Conservation (phyloP, 1,140 invertebrate species). For the Zelostemma sp. region DNA sequence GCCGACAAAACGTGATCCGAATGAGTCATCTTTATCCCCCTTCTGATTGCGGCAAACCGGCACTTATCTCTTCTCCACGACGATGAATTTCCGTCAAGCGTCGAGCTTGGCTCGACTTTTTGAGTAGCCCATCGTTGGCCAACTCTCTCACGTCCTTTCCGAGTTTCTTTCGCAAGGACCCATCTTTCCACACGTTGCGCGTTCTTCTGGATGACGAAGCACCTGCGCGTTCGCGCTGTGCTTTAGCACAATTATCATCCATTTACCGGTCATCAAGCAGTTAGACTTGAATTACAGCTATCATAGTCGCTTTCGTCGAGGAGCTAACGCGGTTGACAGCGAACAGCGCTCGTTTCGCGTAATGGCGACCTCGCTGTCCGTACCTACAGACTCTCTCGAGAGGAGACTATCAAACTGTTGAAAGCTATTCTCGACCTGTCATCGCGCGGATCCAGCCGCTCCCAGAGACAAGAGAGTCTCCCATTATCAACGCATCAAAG, state of each 20-base stretch:
- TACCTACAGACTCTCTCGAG: not conserved
- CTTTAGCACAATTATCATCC: conserved; percentile 66
- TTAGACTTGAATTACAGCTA: conserved; percentile 65
- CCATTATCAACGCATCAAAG: conserved; percentile 63
- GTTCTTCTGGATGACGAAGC: no score
- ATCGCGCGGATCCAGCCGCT: conserved; percentile 60
- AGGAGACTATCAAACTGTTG: conserved; percentile 59
- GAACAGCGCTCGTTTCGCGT: conserved; percentile 8
- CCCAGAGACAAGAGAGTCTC: conserved; percentile 39
- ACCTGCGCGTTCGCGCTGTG: no score
- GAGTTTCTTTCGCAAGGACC: no score
- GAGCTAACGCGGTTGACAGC: conserved; percentile 27
- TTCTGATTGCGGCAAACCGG: no score
- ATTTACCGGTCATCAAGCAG: conserved; percentile 67
- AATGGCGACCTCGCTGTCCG: conserved; percentile 19
- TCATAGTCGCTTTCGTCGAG: conserved; percentile 56
- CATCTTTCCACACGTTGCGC: no score
- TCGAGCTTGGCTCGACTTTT: no score
- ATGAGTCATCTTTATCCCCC: no score
- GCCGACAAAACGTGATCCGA: no score
- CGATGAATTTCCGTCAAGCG: no score
- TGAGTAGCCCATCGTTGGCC: no score
- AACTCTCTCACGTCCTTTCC: no score
- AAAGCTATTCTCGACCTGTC: conserved; percentile 61
- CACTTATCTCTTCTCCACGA: no score